Evolutionary conservation across 2,113 vertebrate genomes (phyloP), one percentile per base, ranked within the genome.

Genomic region (Vanacampus margaritifer): DNA sequence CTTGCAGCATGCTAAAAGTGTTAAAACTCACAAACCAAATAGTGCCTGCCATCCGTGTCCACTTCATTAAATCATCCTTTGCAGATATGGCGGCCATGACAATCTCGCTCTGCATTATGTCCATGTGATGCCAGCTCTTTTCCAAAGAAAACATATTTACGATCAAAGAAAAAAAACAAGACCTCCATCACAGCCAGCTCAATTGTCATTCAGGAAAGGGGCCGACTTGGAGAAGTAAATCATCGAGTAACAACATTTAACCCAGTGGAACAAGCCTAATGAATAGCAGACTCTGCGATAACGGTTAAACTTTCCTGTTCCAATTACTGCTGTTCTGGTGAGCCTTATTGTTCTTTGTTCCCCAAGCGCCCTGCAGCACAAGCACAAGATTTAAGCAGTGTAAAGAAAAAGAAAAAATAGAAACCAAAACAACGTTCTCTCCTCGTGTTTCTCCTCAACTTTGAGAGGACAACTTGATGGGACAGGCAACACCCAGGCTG

Each of bases 241-340:
- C 56, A 59, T 81, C 57, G 46, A 76, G 67, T 69, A 78, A 82
- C 81, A 84, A 74, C 80, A 81, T 89, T 91, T 88, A n/a, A 83
- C 76, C 43, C 50, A 68, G 73, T n/a, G 48, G 81, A 87, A 80
- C 66, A 77, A 19, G 64, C 64, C 65, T 84, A 89, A 89, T 86
- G 81, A 80, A 65, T 82, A 79, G 69, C 84, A 90, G 85, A 76
- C 54, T 62, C 26, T 9, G 53, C 14, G 78, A 75, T 64, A 43
- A 68, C 80, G 69, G 76, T 79, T 68, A 73, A 68, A 76, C 88
- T 68, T 78, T 82, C 78, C 69, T 72, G 21, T 77, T 43, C 80
- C 80, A 84, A 70, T 89, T 87, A 87, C 80, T 78, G 73, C 81
- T 79, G 74, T 76, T 84, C 65, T 84, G 68, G 56, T 76, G 71